Evolutionary conservation across 2,888 invertebrate species (phyloP), one percentile per base, ranked within the genome.

Genomic region (Drosophila parthenogenetica): DNA sequence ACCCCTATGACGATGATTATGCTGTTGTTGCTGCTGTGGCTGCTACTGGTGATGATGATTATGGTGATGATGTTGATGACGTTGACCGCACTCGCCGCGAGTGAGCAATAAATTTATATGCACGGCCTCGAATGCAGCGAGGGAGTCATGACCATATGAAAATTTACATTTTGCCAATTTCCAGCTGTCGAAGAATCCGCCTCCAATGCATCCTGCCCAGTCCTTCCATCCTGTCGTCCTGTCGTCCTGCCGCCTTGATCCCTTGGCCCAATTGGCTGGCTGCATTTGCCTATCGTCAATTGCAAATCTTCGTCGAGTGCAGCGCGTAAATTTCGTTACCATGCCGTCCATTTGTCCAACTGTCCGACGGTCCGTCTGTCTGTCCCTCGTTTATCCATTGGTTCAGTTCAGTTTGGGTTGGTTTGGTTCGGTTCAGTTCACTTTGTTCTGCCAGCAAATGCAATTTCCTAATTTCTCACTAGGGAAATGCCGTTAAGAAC

Each of bases 91-190:
- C 50, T 63, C 57, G 72, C 63, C 68, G 70, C 80, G 82, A 73
- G 73, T 74, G 80, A 61, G 84, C 82, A 85, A 85, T 85, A 85
- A 86, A 86, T 85, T 85, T 80, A 75, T 77, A 73, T 73, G 83
- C 73, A 65, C 58, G 46, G 51, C 62, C 46, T 48, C 45, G 58
- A 40, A 66, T 42, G 29, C 37, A 45, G 35, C 25, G 39, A 35
- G 37, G 13, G 7, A 49, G 10, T n/a, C 49, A 63, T 49, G 39
- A 71, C 73, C 80, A 81, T 78, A 79, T 79, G 81, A 83, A 89
- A 89, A 89, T 90, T 89, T 90, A 89, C 89, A 90, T 90, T 89
- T 90, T 89, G 88, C 80, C 89, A 90, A 90, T 90, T 90, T 90
- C 85, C 90, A 90, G 81, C 74, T 86, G 85, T 83, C 81, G 81